These are phyloP conservation scores for Natator depressus DNA, from an alignment of 2,113 vertebrate genomes.

Conservation along the genomic window DNA sequence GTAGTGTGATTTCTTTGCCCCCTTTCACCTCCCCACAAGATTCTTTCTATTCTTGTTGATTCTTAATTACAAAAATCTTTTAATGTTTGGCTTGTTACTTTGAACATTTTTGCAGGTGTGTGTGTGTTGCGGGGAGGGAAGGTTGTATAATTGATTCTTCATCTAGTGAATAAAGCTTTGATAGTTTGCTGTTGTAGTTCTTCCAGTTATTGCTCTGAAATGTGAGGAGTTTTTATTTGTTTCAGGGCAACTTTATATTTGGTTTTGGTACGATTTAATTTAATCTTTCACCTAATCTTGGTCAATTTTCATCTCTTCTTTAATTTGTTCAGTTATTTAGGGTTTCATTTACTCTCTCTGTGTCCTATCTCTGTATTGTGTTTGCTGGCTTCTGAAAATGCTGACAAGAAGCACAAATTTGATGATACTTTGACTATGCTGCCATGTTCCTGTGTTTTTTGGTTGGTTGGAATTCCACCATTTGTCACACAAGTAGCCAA, in stretches of 20 bases:
- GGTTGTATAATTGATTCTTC: neutral
- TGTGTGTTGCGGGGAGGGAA: neutral
- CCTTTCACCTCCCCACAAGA: neutral
- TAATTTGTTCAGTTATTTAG: conserved; percentile 21
- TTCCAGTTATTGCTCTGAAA: neutral
- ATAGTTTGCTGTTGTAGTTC: neutral
- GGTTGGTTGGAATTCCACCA: neutral
- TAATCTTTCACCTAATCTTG: neutral
- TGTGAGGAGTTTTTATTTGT: neutral
- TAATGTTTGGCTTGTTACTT: neutral
- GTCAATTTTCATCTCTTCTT: neutral
- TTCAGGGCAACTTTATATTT: neutral
- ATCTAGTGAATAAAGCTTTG: neutral
- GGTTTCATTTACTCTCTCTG: neutral
- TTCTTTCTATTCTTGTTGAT: neutral
- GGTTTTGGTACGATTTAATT: conserved; percentile 1
- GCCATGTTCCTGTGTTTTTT: neutral
- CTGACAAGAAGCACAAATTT: too few relatives aligned
- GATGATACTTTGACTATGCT: neutral
- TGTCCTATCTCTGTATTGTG: neutral
- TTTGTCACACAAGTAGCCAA: neutral
- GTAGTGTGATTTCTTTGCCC: conserved; percentile 1
- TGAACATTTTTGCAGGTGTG: neutral
- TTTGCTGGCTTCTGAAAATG: neutral
- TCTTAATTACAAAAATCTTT: neutral